Base-by-base conservation (phyloP, 1,140 invertebrate species). In the Drosophila guanche region DNA sequence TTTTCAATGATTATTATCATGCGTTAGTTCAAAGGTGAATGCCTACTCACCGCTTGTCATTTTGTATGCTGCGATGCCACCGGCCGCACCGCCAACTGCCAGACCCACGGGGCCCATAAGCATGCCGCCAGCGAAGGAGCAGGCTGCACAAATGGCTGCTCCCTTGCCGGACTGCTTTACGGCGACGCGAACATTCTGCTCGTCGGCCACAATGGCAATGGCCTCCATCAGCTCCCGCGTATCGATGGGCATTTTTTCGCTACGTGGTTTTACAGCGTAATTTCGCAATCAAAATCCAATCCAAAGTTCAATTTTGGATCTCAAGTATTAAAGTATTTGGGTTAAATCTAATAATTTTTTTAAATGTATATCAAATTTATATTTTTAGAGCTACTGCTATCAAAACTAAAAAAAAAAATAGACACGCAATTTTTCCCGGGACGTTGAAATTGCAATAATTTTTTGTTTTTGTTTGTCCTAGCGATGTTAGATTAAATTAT, bases 141-240 rank as follows among this genome's bases (percentile, higher is more conserved):
- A 84, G 12, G 84, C 89, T 5, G 80, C 90, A 53, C 90, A 91
- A 40, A 91, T 61, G 4, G 86, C 66, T 2, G 90, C 85, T 43
- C 90, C 90, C 58, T 91, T 91, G 7, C 70, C 84, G 0, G 89
- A 72, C 43, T 91, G 79, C 55, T 91, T 91, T 0, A 90, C 59
- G 3, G 90, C 73, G 10, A 91, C 78, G 0, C 80, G 76, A 5
- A 91, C 77, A 60, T 91, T 86, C 4, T 48, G 71, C 20, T 90
- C 80, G 52, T 91, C 78, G 0, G 90, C 76, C 22, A 91, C 46
- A 23, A 91, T 83, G 25, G 90, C 76, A 57, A 91, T 76, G 14
- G 86, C 90, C 56, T 89, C 73, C 52, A 91, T 79, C 40, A 91
- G 47, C 52, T 91, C 90, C 25, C 84, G 65, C n/a, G 71, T 74